Evolutionary conservation across 2,888 invertebrate genomes (phyloP), one percentile per base, ranked within the genome.

Genomic region (Brachyopa scutellaris): DNA sequence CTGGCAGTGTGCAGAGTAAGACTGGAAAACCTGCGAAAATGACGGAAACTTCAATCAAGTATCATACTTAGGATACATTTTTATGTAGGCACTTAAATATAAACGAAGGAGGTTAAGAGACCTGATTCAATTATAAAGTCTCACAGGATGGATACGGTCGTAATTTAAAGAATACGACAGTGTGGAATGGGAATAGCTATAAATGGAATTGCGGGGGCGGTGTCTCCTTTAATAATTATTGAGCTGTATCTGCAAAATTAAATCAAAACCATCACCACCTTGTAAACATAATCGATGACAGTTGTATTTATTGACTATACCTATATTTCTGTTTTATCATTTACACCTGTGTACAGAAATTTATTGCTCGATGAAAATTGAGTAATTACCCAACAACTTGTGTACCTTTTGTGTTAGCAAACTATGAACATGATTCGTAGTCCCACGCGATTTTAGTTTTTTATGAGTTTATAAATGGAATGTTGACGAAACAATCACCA

Each of bases 21-120:
- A 23, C n/a, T 17, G 62, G 15, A 33, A 61, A 19, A 31, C 15
- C 66, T 42, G 45, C 23, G n/a, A 57, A 57, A 45, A 11, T 38
- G 36, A 38, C 38, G 47, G 23, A 42, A 55, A n/a, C 49, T 23
- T 21, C 19, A 6, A 49, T 69, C 23, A 53, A 53, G 40, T 53
- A 61, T 72, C 51, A 62, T 61, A 72, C 72, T 72, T 33, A 11
- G 38, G 42, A 72, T 62, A 42, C 61, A 53, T 40, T 62, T 72
- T 72, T 72, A 72, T 61, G 72, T 9, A 61, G 57, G 72, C 49
- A 72, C 72, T 72, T 72, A 53, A 61, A 72, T 53, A 59, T 72
- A 72, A 72, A 72, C 72, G 72, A 72, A 72, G 49, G 33, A 72
- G 51, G 72, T 72, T 72, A 72, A 53, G 51, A 51, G 38, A 19